These are phyloP conservation scores for Limosa lapponica DNA, from an alignment of 2,797 vertebrate genomes.

Conservation along the genomic window DNA sequence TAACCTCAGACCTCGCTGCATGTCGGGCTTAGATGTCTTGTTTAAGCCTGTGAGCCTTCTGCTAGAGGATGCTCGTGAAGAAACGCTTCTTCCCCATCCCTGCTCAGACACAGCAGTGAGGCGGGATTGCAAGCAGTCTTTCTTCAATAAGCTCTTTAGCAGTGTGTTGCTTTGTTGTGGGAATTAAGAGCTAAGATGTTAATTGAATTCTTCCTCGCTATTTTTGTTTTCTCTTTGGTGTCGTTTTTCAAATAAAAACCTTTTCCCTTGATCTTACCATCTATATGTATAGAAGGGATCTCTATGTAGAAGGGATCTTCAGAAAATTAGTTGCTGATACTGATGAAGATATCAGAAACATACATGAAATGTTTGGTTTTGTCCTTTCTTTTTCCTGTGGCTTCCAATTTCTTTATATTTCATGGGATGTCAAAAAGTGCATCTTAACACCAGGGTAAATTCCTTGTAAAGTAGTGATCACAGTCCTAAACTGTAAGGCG, in stretches of 20 bases:
- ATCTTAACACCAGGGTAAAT: neutral
- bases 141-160: neutral
- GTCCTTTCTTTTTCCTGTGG: neutral
- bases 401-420: neutral
- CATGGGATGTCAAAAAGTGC: neutral
- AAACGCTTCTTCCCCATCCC: neutral
- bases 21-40: fast-evolving
- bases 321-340: neutral
- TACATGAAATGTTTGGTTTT: neutral
- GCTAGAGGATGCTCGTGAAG: neutral
- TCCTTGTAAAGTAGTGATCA: neutral
- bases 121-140: neutral
- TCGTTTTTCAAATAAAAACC: neutral
- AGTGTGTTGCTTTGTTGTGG: neutral
- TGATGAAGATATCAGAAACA: neutral
- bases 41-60: neutral
- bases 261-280: neutral
- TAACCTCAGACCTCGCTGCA: neutral
- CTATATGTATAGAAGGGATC: neutral
- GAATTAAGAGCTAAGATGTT: neutral
- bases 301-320: neutral
- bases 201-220: neutral
- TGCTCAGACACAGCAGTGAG: neutral
- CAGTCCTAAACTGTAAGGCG: neutral
- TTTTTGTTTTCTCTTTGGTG: neutral